Evolutionary conservation across 1,140 invertebrate species (phyloP).

Genomic region (Cyclina sinensis): DNA sequence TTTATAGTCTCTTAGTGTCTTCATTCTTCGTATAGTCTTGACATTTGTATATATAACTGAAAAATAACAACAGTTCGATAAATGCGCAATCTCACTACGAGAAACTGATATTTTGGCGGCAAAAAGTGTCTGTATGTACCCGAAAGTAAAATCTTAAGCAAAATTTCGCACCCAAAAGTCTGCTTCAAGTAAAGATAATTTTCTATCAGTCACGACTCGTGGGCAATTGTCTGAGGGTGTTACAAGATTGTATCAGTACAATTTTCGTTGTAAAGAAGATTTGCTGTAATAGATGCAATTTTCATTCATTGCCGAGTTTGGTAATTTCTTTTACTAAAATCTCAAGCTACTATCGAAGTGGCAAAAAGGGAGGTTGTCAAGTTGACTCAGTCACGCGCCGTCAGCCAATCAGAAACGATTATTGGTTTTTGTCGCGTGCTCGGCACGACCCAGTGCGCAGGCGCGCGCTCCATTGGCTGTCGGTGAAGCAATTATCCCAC

Average conservation of each 20-base stretch:
- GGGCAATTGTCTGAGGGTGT: constrained; percentile 30
- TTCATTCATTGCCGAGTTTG: constrained; percentile 3
- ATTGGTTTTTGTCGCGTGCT: constrained; percentile 66
- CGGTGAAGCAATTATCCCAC: constrained; percentile 60
- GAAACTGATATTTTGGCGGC: not conserved
- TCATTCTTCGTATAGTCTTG: too few relatives aligned
- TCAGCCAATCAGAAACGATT: constrained; percentile 62
- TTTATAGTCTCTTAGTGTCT: too few relatives aligned
- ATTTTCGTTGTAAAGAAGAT: constrained; percentile 26
- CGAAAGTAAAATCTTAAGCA: constrained; percentile 1
- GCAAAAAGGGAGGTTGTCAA: constrained; percentile 20
- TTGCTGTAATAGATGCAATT: constrained; percentile 58
- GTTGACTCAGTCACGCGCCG: constrained; percentile 62
- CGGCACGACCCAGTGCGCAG: constrained; percentile 56
- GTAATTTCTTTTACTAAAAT: constrained; percentile 14
- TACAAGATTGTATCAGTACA: constrained; percentile 24
- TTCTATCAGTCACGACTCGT: constrained; percentile 43
- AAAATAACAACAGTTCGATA: not conserved
- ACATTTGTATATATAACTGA: not conserved
- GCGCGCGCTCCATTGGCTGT: constrained; percentile 59
- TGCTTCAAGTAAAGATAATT: constrained; percentile 31
- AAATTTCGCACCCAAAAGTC: constrained; percentile 52
- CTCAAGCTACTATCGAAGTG: not conserved
- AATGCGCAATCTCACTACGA: not conserved
- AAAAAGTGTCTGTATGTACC: constrained; percentile 11